Evolutionary conservation across 2,113 vertebrate genomes (phyloP).

Genomic region (Lepus europaeus): DNA sequence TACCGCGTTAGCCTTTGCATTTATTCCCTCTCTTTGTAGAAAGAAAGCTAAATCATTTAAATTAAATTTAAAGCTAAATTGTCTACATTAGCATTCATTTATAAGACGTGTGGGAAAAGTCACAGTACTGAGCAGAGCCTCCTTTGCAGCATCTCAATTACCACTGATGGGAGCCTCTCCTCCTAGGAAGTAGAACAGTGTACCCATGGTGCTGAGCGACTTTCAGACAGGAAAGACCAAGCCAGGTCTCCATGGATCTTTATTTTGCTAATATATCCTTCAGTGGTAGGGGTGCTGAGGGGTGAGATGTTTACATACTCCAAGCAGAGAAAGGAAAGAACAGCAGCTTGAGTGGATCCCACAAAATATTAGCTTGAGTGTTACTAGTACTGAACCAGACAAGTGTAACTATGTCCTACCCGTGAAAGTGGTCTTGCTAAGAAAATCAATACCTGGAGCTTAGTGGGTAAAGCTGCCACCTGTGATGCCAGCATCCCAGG

Average conservation of each 20-base stretch:
- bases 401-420: not conserved
- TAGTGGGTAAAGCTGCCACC: no score
- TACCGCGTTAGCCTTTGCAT: not conserved
- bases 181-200: not conserved
- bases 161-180: accelerated
- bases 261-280: not conserved
- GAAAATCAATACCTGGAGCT: not conserved
- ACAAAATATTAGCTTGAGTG: not conserved
- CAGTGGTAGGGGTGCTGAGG: not conserved
- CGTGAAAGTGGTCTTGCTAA: conserved; percentile 9
- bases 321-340: conserved; percentile 28
- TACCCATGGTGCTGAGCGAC: not conserved
- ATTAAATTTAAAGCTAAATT: not conserved
- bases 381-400: not conserved
- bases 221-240: not conserved
- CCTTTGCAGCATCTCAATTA: not conserved
- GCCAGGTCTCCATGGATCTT: not conserved
- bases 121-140: conserved; percentile 1
- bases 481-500: no score
- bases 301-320: not conserved
- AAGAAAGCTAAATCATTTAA: not conserved
- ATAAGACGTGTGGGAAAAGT: not conserved
- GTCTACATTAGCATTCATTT: conserved; percentile 30
- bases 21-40: conserved; percentile 31
- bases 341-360: not conserved